These are phyloP conservation scores for Prunella fulvescens DNA, from an alignment of 2,113 vertebrate genomes.

Conservation along the genomic window DNA sequence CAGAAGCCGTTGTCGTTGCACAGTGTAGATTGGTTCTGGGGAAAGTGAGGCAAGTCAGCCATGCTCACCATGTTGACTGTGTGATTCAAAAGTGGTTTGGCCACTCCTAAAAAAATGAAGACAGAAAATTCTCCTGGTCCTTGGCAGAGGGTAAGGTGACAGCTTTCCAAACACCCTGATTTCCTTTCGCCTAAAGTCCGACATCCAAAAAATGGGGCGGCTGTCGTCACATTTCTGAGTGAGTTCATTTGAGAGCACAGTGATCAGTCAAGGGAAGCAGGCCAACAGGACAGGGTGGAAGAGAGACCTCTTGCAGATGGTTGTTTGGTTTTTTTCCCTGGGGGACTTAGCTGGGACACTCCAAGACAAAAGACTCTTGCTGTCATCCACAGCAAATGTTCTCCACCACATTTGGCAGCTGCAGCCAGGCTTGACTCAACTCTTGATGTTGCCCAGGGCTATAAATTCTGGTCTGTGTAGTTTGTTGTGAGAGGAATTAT, in stretches of 20 bases:
- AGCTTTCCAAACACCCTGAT: conserved; percentile 42
- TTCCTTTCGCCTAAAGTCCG: conserved; percentile 35
- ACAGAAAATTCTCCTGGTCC: conserved; percentile 55
- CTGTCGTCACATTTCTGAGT: neutral
- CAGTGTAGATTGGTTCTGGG: neutral
- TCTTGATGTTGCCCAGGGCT: neutral
- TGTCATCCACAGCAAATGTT: neutral
- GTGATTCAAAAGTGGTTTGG: conserved; percentile 56
- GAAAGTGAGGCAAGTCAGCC: neutral
- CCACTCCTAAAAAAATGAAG: neutral
- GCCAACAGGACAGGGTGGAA: neutral
- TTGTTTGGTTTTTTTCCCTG: neutral
- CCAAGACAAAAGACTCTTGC: neutral
- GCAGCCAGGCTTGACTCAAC: neutral
- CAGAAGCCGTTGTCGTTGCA: neutral
- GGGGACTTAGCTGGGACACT: neutral
- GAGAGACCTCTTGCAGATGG: neutral
- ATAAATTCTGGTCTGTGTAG: neutral
- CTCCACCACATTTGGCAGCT: neutral
- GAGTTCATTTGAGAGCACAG: conserved; percentile 32
- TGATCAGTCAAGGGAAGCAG: neutral
- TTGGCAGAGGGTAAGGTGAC: conserved; percentile 46
- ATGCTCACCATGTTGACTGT: neutral
- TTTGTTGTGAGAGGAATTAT: neutral
- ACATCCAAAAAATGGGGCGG: conserved; percentile 16